Evolutionary conservation across 2,888 invertebrate species (phyloP).

Genomic region (Tetanocera ferruginea): DNA sequence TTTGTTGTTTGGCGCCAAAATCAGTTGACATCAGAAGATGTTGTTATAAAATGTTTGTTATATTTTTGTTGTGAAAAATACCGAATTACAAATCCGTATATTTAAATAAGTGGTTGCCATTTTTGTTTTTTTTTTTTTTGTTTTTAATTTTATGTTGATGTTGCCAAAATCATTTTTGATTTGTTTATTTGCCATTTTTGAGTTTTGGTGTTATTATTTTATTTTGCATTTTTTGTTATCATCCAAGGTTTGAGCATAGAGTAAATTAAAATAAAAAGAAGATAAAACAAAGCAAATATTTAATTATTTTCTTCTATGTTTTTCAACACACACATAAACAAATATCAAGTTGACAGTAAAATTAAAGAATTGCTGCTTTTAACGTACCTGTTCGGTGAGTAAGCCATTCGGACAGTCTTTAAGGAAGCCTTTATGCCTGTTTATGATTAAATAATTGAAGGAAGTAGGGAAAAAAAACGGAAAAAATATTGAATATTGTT

Average conservation of each 20-base stretch:
- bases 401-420: conserved; percentile 97
- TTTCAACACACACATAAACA: not conserved
- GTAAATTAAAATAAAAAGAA: conserved; percentile 1
- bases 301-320: conserved; percentile 5
- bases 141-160: not conserved
- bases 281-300: conserved; percentile 26
- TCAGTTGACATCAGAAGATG: not conserved
- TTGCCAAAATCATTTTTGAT: not conserved
- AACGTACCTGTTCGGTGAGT: conserved; percentile 89
- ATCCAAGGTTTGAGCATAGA: not conserved
- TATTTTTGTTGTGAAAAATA: not conserved
- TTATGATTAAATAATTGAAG: not conserved
- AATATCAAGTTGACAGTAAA: not conserved
- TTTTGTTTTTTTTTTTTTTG: not conserved
- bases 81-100: not conserved
- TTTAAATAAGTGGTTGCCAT: conserved; percentile 10
- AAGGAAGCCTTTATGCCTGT: conserved; percentile 97
- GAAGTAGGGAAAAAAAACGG: not conserved
- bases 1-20: not conserved
- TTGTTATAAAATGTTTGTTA: not conserved
- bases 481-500: not conserved
- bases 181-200: not conserved
- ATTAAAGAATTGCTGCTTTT: not conserved
- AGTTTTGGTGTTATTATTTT: not conserved
- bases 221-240: not conserved